Base-by-base conservation (phyloP, 2,888 invertebrate genomes). In the Electrophaes corylata region DNA sequence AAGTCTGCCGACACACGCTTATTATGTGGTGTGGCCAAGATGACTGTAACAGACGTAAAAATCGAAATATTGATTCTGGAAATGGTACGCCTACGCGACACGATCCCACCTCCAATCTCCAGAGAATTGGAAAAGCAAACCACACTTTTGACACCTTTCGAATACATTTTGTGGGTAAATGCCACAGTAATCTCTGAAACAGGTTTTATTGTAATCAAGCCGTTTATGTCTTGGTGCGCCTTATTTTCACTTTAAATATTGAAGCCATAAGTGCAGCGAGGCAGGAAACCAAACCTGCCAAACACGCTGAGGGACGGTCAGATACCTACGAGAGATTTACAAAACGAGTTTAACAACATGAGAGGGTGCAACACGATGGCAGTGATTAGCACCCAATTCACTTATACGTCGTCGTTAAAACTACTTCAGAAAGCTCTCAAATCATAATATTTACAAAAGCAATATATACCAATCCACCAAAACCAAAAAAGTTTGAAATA, bases 1-100 rank as follows among this genome's bases (percentile, higher is more conserved):
- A 77, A 79, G 88, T 88, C 89, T 87, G 70, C 84, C 82, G 76
- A 73, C 77, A 72, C 78, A 71, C 76, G 67, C 70, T 57, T 46
- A 60, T 62, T 60, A 62, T 54, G 51, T 62, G 51, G 71, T 52
- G 51, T 59, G 51, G 71, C 74, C 63, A 69, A 63, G 64, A 60
- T 67, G 63, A 63, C 69, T 68, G 70, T 69, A 33, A 33, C 37
- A 37, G 16, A 16, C 50, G 64, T 55, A 60, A 65, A 16, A 53
- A 57, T 48, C 57, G 50, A 39, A 31, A 49, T 43, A 11, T 5
- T 16, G n/a, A 44, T 37, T 37, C 26, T 49, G 11, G 29, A 55
- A 37, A 5, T 35, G 14, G 23, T 40, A 26, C 73, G 48, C 43
- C 14, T 10, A 33, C 46, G 19, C 39, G 23, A 29, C 31, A 26